Conservation (phyloP, 2,797 vertebrate genomes). For the Buceros bicornis region DNA sequence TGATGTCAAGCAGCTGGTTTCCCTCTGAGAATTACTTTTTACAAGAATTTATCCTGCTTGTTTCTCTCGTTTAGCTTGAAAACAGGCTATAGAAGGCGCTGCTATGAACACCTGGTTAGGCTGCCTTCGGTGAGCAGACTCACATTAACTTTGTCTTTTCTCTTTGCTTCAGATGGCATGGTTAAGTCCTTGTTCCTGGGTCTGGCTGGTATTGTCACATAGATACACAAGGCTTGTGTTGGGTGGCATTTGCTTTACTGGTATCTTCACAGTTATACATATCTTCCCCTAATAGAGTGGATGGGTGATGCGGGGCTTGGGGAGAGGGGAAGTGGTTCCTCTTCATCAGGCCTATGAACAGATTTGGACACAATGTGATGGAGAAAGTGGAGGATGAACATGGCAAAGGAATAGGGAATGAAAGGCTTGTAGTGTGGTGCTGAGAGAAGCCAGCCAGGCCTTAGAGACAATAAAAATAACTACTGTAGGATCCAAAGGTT, state of each 20-base stretch:
- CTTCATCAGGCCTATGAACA: not conserved
- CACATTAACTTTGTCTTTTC: not conserved
- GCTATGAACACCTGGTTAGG: not conserved
- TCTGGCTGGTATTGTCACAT: not conserved
- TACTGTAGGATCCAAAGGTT: not conserved
- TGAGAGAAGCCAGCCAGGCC: not conserved
- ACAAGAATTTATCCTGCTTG: not conserved
- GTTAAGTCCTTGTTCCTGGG: not conserved
- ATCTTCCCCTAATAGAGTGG: not conserved
- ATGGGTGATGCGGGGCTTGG: not conserved
- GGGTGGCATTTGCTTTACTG: not conserved
- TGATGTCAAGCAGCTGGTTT: not conserved
- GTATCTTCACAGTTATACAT: rapidly evolving
- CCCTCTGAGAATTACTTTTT: not conserved
- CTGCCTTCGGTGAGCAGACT: not conserved
- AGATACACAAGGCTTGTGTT: not conserved
- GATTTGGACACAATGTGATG: not conserved
- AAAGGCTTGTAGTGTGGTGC: not conserved
- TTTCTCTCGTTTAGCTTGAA: not conserved
- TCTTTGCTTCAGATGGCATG: not conserved
- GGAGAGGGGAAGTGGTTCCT: not conserved
- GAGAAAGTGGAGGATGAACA: not conserved
- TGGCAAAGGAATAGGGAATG: not conserved
- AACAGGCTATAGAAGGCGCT: not conserved
- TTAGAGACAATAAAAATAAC: not conserved